These are phyloP conservation scores for Tetragonula clypearis DNA, from an alignment of 1,140 invertebrate genomes.

Conservation along the genomic window DNA sequence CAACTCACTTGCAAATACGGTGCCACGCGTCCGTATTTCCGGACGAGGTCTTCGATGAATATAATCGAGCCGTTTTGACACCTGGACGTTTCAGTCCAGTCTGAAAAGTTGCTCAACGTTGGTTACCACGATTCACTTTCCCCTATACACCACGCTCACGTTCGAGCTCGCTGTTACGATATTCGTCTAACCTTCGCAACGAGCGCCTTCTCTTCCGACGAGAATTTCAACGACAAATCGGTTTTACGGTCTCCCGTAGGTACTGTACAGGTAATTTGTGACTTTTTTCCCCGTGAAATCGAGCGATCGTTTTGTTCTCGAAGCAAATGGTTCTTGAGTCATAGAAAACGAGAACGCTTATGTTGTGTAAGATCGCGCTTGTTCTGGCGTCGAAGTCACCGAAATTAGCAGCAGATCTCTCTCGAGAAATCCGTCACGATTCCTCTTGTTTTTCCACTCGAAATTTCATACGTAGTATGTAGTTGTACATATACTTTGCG, in stretches of 20 bases:
- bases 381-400: not conserved
- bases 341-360: not conserved
- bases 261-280: not conserved
- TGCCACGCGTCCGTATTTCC: constrained; percentile 43
- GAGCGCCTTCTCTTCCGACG: not conserved
- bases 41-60: constrained; percentile 68
- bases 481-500: no score
- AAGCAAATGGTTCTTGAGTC: not conserved
- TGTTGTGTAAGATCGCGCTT: not conserved
- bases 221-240: not conserved
- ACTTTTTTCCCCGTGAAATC: not conserved
- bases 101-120: constrained; percentile 71
- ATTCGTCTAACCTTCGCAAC: constrained; percentile 10
- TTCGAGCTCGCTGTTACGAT: constrained; percentile 48
- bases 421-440: no score
- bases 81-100: constrained; percentile 57
- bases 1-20: not conserved
- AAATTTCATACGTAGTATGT: no score
- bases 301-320: not conserved
- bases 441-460: not conserved
- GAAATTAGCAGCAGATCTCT: not conserved
- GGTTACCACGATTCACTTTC: constrained; percentile 75
- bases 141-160: constrained; percentile 71
- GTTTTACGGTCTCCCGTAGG: not conserved
- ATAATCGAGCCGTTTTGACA: constrained; percentile 55